Evolutionary conservation across 2,797 vertebrate species (phyloP), one percentile per base, ranked within the genome.

Genomic region (Antennarius maculatus): DNA sequence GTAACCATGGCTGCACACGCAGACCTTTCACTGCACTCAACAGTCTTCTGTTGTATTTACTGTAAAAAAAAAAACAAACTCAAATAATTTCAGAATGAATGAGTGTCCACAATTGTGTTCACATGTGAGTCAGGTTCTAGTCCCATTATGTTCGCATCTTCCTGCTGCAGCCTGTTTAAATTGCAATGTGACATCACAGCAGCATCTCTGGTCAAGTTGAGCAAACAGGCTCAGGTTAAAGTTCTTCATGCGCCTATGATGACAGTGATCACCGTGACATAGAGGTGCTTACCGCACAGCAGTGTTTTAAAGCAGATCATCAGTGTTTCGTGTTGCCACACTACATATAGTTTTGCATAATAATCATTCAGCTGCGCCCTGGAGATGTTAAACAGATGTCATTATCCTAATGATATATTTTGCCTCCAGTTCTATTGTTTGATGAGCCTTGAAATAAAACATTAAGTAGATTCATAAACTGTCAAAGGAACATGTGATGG

Each of bases 171-270:
- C 31, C 31, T 34, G 5, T 34, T 39, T 39, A 8, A 39, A 10
- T 31, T 72, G 29, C 29, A 57, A 4, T 23, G 28, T 2, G 5
- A 23, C 28, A 61, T 54, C 17, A 59, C 81, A 74, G 72, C 79
- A 88, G 81, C 85, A 53, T 81, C 81, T 39, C 85, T 86, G 88
- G 88, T 62, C 78, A 61, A 28, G 5, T 2, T 49, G 46, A 18
- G 23, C n/a, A 54, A 10, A 57, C 53, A 12, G 13, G 16, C 4
- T 18, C 14, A 34, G 18, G 9, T 43, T 13, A 47, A 7, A 41
- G 58, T 43, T 17, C 5, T n/a, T 37, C 37, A 57, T 6, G 3
- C 23, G 15, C 7, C 3, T 16, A 10, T 17, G 51, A n/a, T 14
- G 39, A 15, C 14, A 61, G 50, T 9, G 15, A 53, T 43, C n/a